A percentile compares a stretch with the other conserved stretches of the same genome.
These are phyloP conservation scores for Aplochiton taeniatus DNA, from an alignment of 2,797 vertebrate genomes.

Conservation along the genomic window DNA sequence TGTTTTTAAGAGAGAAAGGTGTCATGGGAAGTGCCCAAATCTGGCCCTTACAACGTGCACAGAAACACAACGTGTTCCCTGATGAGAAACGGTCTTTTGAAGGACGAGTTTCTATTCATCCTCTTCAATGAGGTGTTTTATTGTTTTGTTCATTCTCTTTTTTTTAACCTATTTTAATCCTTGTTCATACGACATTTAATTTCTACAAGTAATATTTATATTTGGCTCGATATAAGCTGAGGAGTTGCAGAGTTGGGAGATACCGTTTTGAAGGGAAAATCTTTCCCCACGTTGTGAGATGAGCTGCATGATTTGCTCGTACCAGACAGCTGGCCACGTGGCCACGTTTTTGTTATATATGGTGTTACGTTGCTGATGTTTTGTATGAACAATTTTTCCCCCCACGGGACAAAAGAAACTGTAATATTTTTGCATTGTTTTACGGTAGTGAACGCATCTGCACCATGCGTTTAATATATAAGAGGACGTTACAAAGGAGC, in stretches of 20 bases:
- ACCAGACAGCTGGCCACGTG: constrained; percentile 21
- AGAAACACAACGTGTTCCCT: constrained; percentile 34
- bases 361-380: constrained; percentile 60
- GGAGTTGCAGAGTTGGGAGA: constrained; percentile 35
- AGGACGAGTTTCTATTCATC: constrained; percentile 47
- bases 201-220: no score
- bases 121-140: constrained; percentile 42
- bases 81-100: no score
- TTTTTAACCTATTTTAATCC: constrained; percentile 47
- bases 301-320: constrained; percentile 44
- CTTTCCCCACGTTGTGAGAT: constrained; percentile 35
- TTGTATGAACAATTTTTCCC: constrained; percentile 58
- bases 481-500: constrained; percentile 25
- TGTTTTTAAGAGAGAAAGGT: constrained; percentile 36
- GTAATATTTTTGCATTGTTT: constrained; percentile 25
- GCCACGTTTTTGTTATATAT: constrained; percentile 41
- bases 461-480: constrained; percentile 37
- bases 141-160: constrained; percentile 53
- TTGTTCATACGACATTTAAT: constrained; percentile 44
- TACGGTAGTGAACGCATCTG: constrained; percentile 46
- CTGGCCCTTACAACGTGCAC: no score
- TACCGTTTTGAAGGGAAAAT: constrained; percentile 49
- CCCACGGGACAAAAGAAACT: constrained; percentile 37
- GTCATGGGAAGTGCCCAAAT: no score
- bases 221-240: constrained; percentile 13